These are phyloP conservation scores for Athene noctua DNA, from an alignment of 2,113 vertebrate genomes.

Conservation along the genomic window DNA sequence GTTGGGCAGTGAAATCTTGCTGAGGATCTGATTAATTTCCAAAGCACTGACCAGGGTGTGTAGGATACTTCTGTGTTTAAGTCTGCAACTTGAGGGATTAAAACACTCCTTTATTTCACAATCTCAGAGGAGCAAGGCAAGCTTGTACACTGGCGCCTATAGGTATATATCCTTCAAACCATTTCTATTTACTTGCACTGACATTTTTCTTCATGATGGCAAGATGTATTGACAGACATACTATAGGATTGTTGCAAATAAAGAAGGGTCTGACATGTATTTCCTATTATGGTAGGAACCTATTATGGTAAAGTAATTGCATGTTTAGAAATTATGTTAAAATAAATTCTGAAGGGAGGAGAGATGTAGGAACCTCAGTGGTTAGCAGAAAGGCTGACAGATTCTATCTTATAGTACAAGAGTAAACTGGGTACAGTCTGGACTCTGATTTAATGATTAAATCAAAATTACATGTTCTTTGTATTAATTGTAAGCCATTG, in stretches of 20 bases:
- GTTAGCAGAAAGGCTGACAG: neutral
- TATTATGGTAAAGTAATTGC: neutral
- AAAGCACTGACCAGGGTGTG: neutral
- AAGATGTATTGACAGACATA: neutral
- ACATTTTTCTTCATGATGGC: neutral
- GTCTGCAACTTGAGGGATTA: neutral
- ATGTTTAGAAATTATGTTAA: neutral
- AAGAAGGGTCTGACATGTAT: neutral
- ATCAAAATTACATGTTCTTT: neutral
- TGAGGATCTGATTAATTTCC: slow-evolving; percentile 32
- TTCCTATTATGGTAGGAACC: neutral
- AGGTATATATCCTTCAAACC: neutral
- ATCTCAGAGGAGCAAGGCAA: neutral
- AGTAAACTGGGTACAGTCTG: neutral
- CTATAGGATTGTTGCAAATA: neutral
- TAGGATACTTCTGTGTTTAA: neutral
- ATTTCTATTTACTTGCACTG: neutral
- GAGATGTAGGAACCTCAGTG: neutral
- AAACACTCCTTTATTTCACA: neutral
- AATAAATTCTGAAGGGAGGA: neutral
- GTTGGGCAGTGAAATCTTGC: slow-evolving; percentile 5
- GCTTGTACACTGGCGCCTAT: neutral
- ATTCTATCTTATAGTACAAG: neutral
- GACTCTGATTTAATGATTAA: neutral
- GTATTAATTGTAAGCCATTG: neutral